phyloP scores from a whole-genome alignment of 1,140 invertebrate species.

The Bombyx mandarina region DNA sequence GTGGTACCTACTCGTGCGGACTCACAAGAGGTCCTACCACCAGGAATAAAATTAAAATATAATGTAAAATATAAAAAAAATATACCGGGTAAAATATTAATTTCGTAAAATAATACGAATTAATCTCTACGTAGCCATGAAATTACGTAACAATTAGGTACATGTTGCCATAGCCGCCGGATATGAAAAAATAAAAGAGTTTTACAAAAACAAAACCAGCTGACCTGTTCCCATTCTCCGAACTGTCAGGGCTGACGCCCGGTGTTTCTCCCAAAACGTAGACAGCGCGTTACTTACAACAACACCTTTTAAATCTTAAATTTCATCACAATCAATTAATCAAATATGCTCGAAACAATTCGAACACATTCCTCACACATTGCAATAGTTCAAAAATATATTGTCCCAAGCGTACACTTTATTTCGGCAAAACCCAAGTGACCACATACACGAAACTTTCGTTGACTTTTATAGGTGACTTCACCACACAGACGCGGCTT shows the following conservation, averaged over 20 bases:
- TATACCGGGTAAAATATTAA: too few species aligned
- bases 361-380: neutral
- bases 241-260: conserved; percentile 63
- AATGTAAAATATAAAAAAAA: too few species aligned
- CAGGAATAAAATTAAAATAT: too few species aligned
- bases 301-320: conserved; percentile 11
- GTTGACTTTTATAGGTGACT: conserved; percentile 54
- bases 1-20: too few species aligned
- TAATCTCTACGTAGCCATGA: too few species aligned
- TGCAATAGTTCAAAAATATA: neutral
- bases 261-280: conserved; percentile 67
- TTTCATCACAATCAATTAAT: conserved; percentile 6
- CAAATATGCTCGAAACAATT: too few species aligned
- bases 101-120: too few species aligned
- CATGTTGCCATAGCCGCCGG: too few species aligned
- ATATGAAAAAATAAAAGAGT: neutral
- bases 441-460: conserved; percentile 20
- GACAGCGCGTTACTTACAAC: conserved; percentile 53
- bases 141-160: too few species aligned
- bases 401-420: too few species aligned
- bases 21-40: too few species aligned
- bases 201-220: conserved; percentile 6
- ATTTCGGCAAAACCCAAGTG: neutral
- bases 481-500: conserved; percentile 58
- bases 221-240: conserved; percentile 71